Evolutionary conservation across 2,888 invertebrate genomes (phyloP).

Genomic region (Eretmocerus hayati): DNA sequence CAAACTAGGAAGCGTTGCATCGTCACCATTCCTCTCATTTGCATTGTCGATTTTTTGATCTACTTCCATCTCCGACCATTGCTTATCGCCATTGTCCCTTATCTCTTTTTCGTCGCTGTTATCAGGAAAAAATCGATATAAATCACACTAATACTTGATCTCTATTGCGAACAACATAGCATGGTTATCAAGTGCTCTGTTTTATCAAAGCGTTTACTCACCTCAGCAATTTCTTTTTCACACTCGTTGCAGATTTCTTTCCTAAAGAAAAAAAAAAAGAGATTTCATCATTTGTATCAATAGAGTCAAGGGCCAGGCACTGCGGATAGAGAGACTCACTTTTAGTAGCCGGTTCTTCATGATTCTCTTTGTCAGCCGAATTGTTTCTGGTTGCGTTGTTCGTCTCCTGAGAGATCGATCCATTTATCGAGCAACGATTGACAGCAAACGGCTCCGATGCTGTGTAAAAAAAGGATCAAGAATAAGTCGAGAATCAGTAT

Average conservation of each 20-base stretch:
- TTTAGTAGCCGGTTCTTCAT: slow-evolving; percentile 75
- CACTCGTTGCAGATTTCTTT: slow-evolving; percentile 42
- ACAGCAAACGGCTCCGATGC: slow-evolving; percentile 84
- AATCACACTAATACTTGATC: no score
- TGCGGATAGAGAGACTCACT: slow-evolving; percentile 20
- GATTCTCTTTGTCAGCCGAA: slow-evolving; percentile 47
- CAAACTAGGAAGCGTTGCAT: slow-evolving; percentile 39
- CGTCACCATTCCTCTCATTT: slow-evolving; percentile 43
- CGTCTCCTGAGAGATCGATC: slow-evolving; percentile 40
- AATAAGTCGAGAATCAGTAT: slow-evolving; percentile 6
- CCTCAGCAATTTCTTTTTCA: neutral
- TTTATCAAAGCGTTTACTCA: neutral
- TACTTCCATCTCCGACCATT: slow-evolving; percentile 41
- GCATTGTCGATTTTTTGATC: slow-evolving; percentile 36
- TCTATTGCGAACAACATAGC: no score
- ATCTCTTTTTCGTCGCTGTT: slow-evolving; percentile 40
- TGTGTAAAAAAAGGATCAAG: slow-evolving; percentile 24
- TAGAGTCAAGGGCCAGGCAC: no score
- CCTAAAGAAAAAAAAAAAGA: slow-evolving; percentile 25
- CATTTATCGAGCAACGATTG: slow-evolving; percentile 52
- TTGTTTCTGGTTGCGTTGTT: slow-evolving; percentile 32
- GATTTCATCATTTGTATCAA: neutral
- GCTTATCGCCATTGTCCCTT: slow-evolving; percentile 36
- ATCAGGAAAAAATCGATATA: neutral
- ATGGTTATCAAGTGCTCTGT: no score